Base-by-base conservation (phyloP, 1,140 invertebrate species). In the Colletes gigas region DNA sequence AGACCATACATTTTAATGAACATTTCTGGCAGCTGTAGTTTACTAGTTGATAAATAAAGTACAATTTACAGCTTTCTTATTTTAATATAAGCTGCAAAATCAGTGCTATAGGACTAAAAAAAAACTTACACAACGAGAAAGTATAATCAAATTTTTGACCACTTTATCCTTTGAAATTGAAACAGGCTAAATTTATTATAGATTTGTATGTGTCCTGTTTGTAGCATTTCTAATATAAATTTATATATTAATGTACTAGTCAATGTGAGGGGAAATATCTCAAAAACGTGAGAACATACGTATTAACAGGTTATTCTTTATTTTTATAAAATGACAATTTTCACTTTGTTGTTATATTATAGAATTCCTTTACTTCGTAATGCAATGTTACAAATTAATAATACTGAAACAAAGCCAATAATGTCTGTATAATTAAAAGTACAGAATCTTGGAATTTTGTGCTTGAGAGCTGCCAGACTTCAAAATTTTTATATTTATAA, bases 11-110 rank as follows among this genome's bases (percentile, higher is more conserved):
- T 76, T 81, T 88, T 78, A 82, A 76, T 72, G 62, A 81, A 82
- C 85, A 83, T 74, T 60, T 87, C 86, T 85, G 88, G 88, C 88
- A 89, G 89, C 89, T 89, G 73, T 77, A 82, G 70, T 84, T 77
- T 68, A 81, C 21, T 65, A 63, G 68, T 71, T 90, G 57, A 86
- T 60, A 87, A 83, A 82, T 73, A 83, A 83, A 87, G 86, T 90
- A 89, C 82, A 88, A 89, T 83, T 78, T 72, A 60, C 63, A 84
- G 80, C 77, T 85, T 77, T 57, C 63, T 21, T 54, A 63, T 84
- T 82, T 82, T 65, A 77, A 76, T 19, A 21, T 65, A 81, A 82
- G 76, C 67, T 76, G 41, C 65, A 66, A 84, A 65, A 82, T 39
- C 59, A 52, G 78, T 67, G 50, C 50, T 50, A 78, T 83, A 80